Evolutionary conservation across 2,113 vertebrate species (phyloP), one percentile per base, ranked within the genome.

Genomic region (Apistogramma diplotaenia): DNA sequence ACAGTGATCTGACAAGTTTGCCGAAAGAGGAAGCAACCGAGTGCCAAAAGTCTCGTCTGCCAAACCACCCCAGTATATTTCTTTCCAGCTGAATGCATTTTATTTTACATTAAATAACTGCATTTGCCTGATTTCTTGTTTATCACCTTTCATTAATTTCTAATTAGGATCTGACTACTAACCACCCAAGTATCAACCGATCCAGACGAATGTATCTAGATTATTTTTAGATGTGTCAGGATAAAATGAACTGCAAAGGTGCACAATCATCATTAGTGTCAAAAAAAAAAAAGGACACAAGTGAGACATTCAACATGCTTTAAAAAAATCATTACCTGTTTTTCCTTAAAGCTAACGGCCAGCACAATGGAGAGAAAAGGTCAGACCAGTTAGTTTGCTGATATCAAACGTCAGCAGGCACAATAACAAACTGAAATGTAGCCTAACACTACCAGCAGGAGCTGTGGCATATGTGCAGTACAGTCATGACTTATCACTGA

Each of bases 311-410:
- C 8, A 15, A 61, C 10, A 85, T 46, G 83, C 15, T 3, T 49
- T 2, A 23, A n/a, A 62, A 18, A 62, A 27, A 61, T 85, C 61
- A 31, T 93, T 92, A 93, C 92, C 93, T 93, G 83, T 54, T 85
- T 59, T 33, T 91, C 91, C 89, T 93, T 84, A 94, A 91, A 92
- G 85, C 91, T 92, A 74, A 74, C 43, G 46, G 89, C 5, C 81
- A 92, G 94, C 94, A 92, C 16, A 53, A 49, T 89, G 79, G 89
- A 82, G 82, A 87, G 73, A 91, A 85, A 87, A 76, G 75, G 71
- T 67, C 40, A 83, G 2, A 87, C 6, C 13, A 16, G 84, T 91
- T 90, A 92, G 85, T 83, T 67, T 7, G 31, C 10, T 53, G 3
- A 21, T 16, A 70, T 49, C 9, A 74, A 29, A 58, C 0, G 8